Base-by-base conservation (phyloP, 2,113 vertebrate species). In the Pteropus alecto region DNA sequence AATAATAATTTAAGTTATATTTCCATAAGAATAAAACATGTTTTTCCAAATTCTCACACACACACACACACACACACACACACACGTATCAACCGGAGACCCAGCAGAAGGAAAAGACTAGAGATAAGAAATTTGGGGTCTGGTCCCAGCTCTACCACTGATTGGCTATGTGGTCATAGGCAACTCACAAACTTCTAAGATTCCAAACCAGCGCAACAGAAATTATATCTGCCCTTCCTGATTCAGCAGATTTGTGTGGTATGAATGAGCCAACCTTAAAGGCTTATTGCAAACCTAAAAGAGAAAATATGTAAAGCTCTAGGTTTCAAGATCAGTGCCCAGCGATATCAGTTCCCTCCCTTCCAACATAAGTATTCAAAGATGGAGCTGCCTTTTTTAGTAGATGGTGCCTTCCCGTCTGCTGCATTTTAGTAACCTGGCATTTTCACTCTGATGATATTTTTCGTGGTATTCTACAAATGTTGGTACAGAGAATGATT, bases 391-490 rank as follows among this genome's bases (percentile, higher is more conserved):
- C 68, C 93, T 94, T 89, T 79, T 76, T 96, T 96, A 94, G 97
- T 33, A 65, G 8, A 79, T 28, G 97, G 97, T 96, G 96, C 94
- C 97, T 96, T 82, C 73, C 38, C 90, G 97, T 97, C 98, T 97
- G 91, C 89, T 93, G 60, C 60, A 24, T 84, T 96, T 98, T 63
- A 79, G 98, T 89, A 94, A 96, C 95, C 92, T 96, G 97, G 85
- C 78, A 97, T 96, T 96, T 97, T 95, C 73, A 83, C 76, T 94
- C 94, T 79, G 93, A 93, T 46, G 68, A 74, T 96, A 79, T 86
- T 97, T 96, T 92, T 82, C 95, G 96, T 96, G 96, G 97, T 93
- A 73, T 65, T 82, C 60, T 96, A 91, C 95, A 96, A 96, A 97
- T 83, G 94, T 82, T 96, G 88, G 81, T 96, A 96, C 30, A 92